phyloP scores from a whole-genome alignment of 2,888 invertebrate species.

The Apamea sordens region DNA sequence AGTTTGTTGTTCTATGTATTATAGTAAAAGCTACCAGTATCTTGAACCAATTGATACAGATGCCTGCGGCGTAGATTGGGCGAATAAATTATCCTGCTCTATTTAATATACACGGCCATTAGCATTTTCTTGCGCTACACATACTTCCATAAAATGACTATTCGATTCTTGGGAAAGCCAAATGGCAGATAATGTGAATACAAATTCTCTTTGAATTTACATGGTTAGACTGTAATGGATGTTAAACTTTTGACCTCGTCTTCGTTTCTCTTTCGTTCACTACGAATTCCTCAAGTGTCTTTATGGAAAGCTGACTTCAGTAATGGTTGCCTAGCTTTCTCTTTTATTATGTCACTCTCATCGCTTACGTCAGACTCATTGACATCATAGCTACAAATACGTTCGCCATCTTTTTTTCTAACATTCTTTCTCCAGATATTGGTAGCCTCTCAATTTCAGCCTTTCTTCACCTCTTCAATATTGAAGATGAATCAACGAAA shows the following conservation, averaged over 20 bases:
- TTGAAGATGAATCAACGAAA: constrained; percentile 4
- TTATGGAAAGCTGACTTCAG: not conserved
- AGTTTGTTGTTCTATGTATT: not conserved
- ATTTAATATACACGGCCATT: constrained; percentile 34
- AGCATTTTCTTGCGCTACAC: constrained; percentile 23
- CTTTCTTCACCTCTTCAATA: not conserved
- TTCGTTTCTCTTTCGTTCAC: no score
- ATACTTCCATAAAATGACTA: constrained; percentile 5
- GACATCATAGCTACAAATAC: not conserved
- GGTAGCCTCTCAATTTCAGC: not conserved
- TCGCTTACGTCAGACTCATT: not conserved
- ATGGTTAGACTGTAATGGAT: not conserved
- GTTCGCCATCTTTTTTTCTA: not conserved
- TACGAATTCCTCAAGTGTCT: not conserved
- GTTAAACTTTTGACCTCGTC: not conserved
- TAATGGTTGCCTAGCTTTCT: not conserved
- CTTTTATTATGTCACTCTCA: no score
- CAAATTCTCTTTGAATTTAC: not conserved
- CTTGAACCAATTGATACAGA: constrained; percentile 18
- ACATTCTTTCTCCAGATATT: not conserved
- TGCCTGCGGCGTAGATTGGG: constrained; percentile 20
- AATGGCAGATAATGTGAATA: not conserved
- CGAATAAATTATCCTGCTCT: constrained; percentile 33
- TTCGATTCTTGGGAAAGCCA: not conserved
- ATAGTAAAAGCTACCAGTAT: constrained; percentile 5